Base-by-base conservation (phyloP, 2,888 invertebrate species). In the Eupithecia pulchellata region DNA sequence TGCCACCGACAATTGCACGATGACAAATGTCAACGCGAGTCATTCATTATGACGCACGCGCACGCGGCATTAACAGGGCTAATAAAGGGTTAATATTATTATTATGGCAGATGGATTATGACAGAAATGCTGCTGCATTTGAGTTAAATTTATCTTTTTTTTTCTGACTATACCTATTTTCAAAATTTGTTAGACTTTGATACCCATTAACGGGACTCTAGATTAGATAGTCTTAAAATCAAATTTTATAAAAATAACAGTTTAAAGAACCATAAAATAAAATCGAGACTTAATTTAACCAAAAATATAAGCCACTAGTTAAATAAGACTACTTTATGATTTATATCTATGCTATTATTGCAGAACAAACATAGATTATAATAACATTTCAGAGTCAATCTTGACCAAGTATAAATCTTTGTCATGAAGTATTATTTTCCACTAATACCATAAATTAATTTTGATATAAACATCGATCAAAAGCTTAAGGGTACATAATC, bases 71-170 rank as follows among this genome's bases (percentile, higher is more conserved):
- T 86, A 83, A 80, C 79, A 84, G 86, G 85, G 86, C 91, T 89
- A 92, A 91, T 93, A 89, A 93, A 94, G 94, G 94, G 94, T 93
- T 93, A 90, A 89, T 86, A 87, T 88, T 91, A 84, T 89, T 88
- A 84, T 83, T 86, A 84, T 84, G 82, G 84, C 82, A 86, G 84
- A 83, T 82, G 86, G 86, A 91, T 89, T 89, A 88, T 85, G 78
- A 81, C 80, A 81, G 83, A 83, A 68, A 71, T 63, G 55, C 62
- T 72, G 61, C 61, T 69, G 32, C 8, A 14, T 34, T 52, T 62
- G 66, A 39, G 17, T 30, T 60, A 52, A 27, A 29, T 61, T 57
- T 69, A 67, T 69, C 32, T 55, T 55, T 55, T 27, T 8, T 42
- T 29, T 27, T 25, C 13, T 32, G 13, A 30, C 32, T 17, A 47